Base-by-base conservation (phyloP, 2,888 invertebrate genomes). In the Leptopilina syphax region DNA sequence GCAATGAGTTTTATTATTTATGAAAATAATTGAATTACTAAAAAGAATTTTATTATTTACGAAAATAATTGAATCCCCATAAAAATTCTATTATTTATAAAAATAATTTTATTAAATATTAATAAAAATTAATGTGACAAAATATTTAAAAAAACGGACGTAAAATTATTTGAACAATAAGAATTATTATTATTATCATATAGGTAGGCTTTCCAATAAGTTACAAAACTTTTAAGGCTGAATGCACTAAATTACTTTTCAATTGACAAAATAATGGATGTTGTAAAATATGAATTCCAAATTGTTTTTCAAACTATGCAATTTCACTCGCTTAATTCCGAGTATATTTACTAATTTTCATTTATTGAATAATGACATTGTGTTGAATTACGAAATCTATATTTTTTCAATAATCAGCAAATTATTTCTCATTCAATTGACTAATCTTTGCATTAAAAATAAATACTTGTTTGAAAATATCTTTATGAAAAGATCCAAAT, bases 361-460 rank as follows among this genome's bases (percentile, higher is more conserved):
- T 13, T 50, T 70, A 24, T 70, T 70, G 1, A 47, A 70, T 70
- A 34, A 50, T 50, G 47, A 47, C 10, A 34, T 34, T 34, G 50
- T 70, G 50, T 54, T 27, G 27, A 50, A 24, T 70, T 70, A 70
- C 70, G 70, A 76, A 65, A 65, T 65, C 66, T 34, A 4, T 34
- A 34, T 34, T 34, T 34, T 34, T 34, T 54, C 65, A 76, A 79
- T 73, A 70, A n/a, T 77, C 77, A 68, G 27, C 66, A 60, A 70
- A 66, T 76, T n/a, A 65, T 76, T 27, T 27, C 65, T 60, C 65
- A 41, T 18, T 27, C 54, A 54, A 70, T 50, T 70, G 24, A n/a
- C 60, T 60, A 60, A n/a, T 60, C 3, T 7, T 60, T 34, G 4
- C 34, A 34, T 8, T n/a, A 18, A 60, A n/a, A 60, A n/a, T 60